Percentiles rank a stretch among this genome's conserved stretches.
Conservation (phyloP, 2,888 invertebrate species). For the Pecten maximus region DNA sequence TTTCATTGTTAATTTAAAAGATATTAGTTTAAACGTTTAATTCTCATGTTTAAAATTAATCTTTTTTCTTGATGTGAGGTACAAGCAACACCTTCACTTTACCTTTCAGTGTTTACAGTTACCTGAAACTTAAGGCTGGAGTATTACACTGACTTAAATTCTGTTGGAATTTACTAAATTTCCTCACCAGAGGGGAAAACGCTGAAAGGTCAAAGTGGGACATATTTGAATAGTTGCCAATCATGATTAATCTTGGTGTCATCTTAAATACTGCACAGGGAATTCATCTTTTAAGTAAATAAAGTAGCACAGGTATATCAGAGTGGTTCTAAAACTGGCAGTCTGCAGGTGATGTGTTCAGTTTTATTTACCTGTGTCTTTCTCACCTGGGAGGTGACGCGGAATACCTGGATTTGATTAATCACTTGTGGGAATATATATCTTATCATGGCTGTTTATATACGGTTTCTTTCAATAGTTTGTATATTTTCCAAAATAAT, state of each 20-base stretch:
- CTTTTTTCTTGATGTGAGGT: background rate
- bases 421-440: background rate
- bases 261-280: background rate
- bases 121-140: background rate
- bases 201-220: background rate
- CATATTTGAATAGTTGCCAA: background rate
- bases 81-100: background rate
- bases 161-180: background rate
- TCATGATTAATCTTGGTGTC: background rate
- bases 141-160: background rate
- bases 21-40: background rate
- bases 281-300: slow-evolving; percentile 2
- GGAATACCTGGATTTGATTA: background rate
- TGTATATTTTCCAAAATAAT: no score
- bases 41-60: no score
- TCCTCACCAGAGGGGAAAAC: slow-evolving; percentile 12
- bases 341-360: background rate
- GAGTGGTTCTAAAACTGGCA: background rate
- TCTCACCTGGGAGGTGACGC: background rate
- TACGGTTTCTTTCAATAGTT: background rate
- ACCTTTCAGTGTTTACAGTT: background rate
- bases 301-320: background rate
- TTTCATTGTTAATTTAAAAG: no score
- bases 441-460: background rate
- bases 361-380: background rate